Evolutionary conservation across 2,888 invertebrate genomes (phyloP), one percentile per base, ranked within the genome.

Genomic region (Drosophila ochracea): DNA sequence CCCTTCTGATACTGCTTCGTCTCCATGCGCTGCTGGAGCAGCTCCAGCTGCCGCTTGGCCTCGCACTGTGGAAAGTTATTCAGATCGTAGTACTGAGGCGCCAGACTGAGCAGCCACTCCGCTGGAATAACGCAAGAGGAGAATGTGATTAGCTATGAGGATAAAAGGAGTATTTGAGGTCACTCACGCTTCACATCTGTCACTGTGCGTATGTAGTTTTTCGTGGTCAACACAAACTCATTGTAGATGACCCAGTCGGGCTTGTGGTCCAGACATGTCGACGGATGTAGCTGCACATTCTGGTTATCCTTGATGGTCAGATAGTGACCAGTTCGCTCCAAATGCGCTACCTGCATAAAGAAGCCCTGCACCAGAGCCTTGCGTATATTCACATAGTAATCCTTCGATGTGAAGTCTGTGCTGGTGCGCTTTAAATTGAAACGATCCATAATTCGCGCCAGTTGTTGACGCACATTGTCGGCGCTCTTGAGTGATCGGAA

Each of bases 221-320:
- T 99, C 72, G 99, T 99, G 76, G 99, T 99, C 82, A 99, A 95
- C 57, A 99, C 99, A 92, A 99, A 99, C 94, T 99, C 99, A 94
- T 99, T 99, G 94, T 99, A 99, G 72, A 99, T 97, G 49, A 99
- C 99, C 99, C 99, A 99, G 94, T 99, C 99, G 1, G 99, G 99
- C 93, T 99, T 99, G 94, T 99, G 99, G 94, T 99, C 99, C 68
- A 99, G 95, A 92, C 99, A 99, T 11, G 99, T 99, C 82, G 99
- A 99, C 0, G 99, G 99, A 94, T 99, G 99, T 50, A 99, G 95
- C 93, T 99, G 99, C 1, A 99, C 99, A 75, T 98, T 96, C 94
- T 99, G 99, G 94, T 99, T 99, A 94, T 99, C 99, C 93, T 99
- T 99, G 79, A 99, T 98, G 4, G 99, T 99, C 79, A 99, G 94